Base-by-base conservation (phyloP, 2,797 vertebrate species). In the Enteromius thamalakanensis region DNA sequence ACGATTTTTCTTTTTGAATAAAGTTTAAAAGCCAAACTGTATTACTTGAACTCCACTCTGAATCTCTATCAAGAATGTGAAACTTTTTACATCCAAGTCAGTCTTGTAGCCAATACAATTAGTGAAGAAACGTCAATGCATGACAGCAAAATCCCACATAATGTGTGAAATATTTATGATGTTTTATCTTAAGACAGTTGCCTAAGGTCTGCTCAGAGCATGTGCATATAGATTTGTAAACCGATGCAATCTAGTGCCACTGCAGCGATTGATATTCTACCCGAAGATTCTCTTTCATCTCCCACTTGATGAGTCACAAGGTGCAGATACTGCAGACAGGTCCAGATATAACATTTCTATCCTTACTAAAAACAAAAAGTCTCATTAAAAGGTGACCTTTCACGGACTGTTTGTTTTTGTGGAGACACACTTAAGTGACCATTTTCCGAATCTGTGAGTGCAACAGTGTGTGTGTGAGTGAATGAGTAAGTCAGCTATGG, bases 361-460 rank as follows among this genome's bases (percentile, higher is more conserved):
- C 32, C 45, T 42, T 75, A 49, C 40, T 40, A 10, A 21, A 53
- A 55, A 26, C 3, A 45, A 45, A 47, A 42, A 10, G 47, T 75
- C 70, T 72, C 34, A 76, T 82, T 82, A 82, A 53, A 67, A 65
- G 60, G 60, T 55, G 71, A 53, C 80, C 71, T 82, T 75, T 64
- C 49, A 23, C 5, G 15, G 45, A 14, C 60, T 53, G 32, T 75
- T 81, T 75, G 71, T 76, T 82, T 75, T 76, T 53, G 49, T 21
- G 11, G 17, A 1, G 6, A 67, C 6, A 75, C 79, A 49, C 32
- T 75, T 67, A 65, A 62, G 14, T 26, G 1, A 19, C 45, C 1
- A 1, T 26, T 53, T 75, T 81, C 37, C 1, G 1, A 60, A 81
- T 60, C 55, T 1, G 29, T 71, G 14, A 64, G 53, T 21, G 8